Evolutionary conservation across 2,797 vertebrate species (phyloP).

Genomic region (Tenualosa thibaudeaui): DNA sequence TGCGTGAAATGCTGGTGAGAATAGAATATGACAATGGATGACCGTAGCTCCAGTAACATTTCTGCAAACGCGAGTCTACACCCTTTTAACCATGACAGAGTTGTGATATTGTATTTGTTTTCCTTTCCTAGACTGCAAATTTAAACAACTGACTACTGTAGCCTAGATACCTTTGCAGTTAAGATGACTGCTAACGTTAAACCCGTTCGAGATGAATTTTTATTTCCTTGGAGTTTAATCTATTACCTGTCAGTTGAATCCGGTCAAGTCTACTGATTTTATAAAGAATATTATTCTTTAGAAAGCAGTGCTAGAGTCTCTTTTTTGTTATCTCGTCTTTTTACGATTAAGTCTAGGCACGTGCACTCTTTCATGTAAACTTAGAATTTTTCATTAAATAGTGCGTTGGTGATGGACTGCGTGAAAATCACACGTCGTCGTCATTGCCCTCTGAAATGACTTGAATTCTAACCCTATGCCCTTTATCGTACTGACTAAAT

Average conservation of each 20-base stretch:
- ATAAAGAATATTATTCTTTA: no score
- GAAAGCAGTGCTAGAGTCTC: not conserved
- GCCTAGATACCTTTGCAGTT: not conserved
- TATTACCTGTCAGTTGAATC: not conserved
- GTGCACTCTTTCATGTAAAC: not conserved
- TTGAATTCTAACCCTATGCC: not conserved
- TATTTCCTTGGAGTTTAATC: no score
- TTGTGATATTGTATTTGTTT: not conserved
- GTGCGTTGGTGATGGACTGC: not conserved
- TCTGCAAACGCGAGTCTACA: no score
- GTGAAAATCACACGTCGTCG: not conserved
- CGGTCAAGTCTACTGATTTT: not conserved
- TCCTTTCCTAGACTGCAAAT: no score
- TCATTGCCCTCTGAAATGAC: not conserved
- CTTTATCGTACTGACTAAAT: not conserved
- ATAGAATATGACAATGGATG: not conserved
- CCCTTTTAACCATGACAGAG: not conserved
- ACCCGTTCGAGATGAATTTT: no score
- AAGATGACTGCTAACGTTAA: no score
- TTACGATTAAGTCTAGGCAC: not conserved
- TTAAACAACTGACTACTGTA: not conserved
- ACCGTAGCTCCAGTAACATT: no score
- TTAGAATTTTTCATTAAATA: not conserved
- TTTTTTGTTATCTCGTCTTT: not conserved
- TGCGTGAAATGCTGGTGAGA: not conserved